Conservation (phyloP, 2,888 invertebrate genomes). For the Lasioglossum calceatum region DNA sequence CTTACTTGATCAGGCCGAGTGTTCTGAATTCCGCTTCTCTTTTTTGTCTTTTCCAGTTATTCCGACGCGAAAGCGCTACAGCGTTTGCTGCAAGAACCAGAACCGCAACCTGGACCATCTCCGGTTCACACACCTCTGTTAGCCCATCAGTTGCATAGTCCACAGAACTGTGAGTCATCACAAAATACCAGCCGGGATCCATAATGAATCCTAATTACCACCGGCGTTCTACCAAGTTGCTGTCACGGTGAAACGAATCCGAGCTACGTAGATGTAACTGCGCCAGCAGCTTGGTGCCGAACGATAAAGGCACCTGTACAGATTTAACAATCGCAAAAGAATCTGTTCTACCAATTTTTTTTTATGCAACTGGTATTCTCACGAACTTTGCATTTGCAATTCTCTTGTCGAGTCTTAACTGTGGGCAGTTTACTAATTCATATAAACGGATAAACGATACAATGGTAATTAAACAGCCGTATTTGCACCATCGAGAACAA, state of each 20-base stretch:
- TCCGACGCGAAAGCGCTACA: slow-evolving; percentile 60
- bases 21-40: background rate
- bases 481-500: slow-evolving; percentile 73
- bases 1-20: background rate
- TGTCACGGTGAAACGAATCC: slow-evolving; percentile 75
- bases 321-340: slow-evolving; percentile 71
- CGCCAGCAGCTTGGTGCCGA: slow-evolving; percentile 70
- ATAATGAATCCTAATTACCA: slow-evolving; percentile 79
- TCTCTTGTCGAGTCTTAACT: slow-evolving; percentile 58
- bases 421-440: slow-evolving; percentile 66
- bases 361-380: slow-evolving; percentile 66
- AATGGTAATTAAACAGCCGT: slow-evolving; percentile 51
- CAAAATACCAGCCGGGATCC: slow-evolving; percentile 81
- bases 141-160: slow-evolving; percentile 70
- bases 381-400: slow-evolving; percentile 64
- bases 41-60: slow-evolving; percentile 44
- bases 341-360: slow-evolving; percentile 52
- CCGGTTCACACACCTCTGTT: slow-evolving; percentile 71
- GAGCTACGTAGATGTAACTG: slow-evolving; percentile 69
- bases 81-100: slow-evolving; percentile 71
- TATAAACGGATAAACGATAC: slow-evolving; percentile 52
- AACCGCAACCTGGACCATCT: slow-evolving; percentile 72
- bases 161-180: slow-evolving; percentile 78
- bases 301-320: slow-evolving; percentile 74
- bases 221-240: slow-evolving; percentile 69